Evolutionary conservation across 2,113 vertebrate species (phyloP).

Genomic region (Hippocampus abdominalis): DNA sequence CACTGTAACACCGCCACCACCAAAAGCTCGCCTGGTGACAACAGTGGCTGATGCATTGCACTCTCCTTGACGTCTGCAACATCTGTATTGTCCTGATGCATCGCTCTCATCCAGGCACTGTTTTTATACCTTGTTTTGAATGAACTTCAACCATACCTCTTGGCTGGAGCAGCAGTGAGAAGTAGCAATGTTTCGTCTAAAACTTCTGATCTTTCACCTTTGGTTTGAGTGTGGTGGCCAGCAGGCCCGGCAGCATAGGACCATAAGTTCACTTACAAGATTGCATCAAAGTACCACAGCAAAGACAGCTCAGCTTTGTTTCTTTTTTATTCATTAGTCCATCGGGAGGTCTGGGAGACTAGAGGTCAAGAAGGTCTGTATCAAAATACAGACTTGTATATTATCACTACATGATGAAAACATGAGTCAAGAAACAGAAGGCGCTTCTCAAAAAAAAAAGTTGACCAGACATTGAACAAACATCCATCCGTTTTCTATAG

Average conservation of each 20-base stretch:
- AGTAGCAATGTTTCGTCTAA: constrained; percentile 39
- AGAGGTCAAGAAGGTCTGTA: background rate
- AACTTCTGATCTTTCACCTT: constrained; percentile 26
- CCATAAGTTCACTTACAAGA: constrained; percentile 9
- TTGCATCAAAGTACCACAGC: constrained; percentile 17
- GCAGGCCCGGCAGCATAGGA: constrained; percentile 25
- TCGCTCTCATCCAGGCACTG: background rate
- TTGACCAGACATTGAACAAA: background rate
- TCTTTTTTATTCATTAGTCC: constrained; percentile 30
- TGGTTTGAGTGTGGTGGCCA: constrained; percentile 17
- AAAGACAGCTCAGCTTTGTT: constrained; percentile 16
- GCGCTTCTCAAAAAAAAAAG: background rate
- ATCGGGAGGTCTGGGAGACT: background rate
- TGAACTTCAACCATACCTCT: constrained; percentile 23
- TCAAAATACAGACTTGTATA: constrained; percentile 1
- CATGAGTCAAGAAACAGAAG: background rate
- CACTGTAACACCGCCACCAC: too few relatives aligned
- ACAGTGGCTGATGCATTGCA: too few relatives aligned
- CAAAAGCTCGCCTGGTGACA: too few relatives aligned
- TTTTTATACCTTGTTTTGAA: constrained; percentile 6
- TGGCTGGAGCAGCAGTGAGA: constrained; percentile 21
- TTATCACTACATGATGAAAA: background rate
- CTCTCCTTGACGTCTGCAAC: too few relatives aligned
- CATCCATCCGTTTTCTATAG: background rate
- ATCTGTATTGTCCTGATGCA: background rate